These are phyloP conservation scores for Polypedilum pembai DNA, from an alignment of 1,140 invertebrate genomes.

Conservation along the genomic window DNA sequence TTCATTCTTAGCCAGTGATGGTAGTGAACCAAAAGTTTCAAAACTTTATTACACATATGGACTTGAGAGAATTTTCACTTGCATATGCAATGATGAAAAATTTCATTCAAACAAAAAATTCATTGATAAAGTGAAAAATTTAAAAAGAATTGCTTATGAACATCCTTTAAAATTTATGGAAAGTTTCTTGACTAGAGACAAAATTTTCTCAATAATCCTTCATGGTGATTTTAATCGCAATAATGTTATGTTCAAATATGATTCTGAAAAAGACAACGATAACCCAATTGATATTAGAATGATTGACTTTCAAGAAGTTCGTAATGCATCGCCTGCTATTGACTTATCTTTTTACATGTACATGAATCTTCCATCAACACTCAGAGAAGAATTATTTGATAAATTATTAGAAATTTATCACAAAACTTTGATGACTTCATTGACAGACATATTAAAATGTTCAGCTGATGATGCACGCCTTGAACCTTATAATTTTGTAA, in stretches of 20 bases:
- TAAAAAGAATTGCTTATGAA: slow-evolving; percentile 34
- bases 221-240: slow-evolving; percentile 42
- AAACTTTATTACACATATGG: slow-evolving; percentile 35
- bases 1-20: slow-evolving; percentile 33
- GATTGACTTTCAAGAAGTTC: slow-evolving; percentile 42
- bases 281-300: slow-evolving; percentile 34
- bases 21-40: slow-evolving; percentile 32
- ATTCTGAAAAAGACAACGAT: slow-evolving; percentile 30
- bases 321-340: slow-evolving; percentile 37
- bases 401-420: slow-evolving; percentile 32
- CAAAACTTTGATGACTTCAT: slow-evolving; percentile 9
- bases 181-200: slow-evolving; percentile 34
- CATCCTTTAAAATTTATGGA: slow-evolving; percentile 36
- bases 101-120: slow-evolving; percentile 30
- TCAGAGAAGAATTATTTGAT: slow-evolving; percentile 31
- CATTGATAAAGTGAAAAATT: slow-evolving; percentile 26
- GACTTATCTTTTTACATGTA: slow-evolving; percentile 40
- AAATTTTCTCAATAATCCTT: slow-evolving; percentile 36
- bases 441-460: background rate
- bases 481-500: background rate
- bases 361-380: slow-evolving; percentile 36
- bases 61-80: slow-evolving; percentile 39
- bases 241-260: slow-evolving; percentile 39
- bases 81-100: slow-evolving; percentile 33
- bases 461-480: background rate